Evolutionary conservation across 2,888 invertebrate genomes (phyloP).

Genomic region (Archaeoteleia sp.): DNA sequence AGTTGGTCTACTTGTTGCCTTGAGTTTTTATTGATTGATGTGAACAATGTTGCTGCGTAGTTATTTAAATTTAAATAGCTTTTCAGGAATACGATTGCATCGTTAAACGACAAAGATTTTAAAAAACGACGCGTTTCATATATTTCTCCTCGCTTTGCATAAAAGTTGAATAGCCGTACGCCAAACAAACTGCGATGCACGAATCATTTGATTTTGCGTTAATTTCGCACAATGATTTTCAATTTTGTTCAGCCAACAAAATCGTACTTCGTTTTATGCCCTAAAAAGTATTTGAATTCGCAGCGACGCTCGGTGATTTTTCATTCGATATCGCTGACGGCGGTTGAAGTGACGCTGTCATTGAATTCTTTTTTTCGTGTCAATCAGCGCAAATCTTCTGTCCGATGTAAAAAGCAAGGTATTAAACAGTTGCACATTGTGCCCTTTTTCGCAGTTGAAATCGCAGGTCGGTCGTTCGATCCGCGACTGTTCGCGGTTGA

Average conservation of each 20-base stretch:
- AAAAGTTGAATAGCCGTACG: slow-evolving; percentile 53
- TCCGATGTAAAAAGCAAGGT: slow-evolving; percentile 24
- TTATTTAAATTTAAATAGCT: no score
- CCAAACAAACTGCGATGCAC: slow-evolving; percentile 17
- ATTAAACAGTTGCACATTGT: slow-evolving; percentile 29
- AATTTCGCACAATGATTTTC: slow-evolving; percentile 12
- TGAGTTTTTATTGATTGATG: no score
- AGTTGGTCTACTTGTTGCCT: no score
- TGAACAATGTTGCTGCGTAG: no score
- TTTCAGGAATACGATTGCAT: no score
- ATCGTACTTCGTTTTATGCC: no score
- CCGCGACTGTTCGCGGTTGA: slow-evolving; percentile 55
- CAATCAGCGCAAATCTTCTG: slow-evolving; percentile 11
- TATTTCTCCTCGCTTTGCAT: slow-evolving; percentile 49
- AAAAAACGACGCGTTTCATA: no score
- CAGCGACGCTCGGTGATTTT: slow-evolving; percentile 2
- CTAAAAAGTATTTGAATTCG: no score
- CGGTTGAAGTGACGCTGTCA: no score
- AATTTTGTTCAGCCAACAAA: slow-evolving; percentile 5
- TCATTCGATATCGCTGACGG: background rate
- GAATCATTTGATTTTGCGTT: no score
- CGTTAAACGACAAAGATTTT: no score
- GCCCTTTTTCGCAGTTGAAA: slow-evolving; percentile 27
- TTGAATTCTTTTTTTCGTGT: slow-evolving; percentile 10
- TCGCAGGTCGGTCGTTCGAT: slow-evolving; percentile 8